phyloP scores from a whole-genome alignment of 2,113 vertebrate genomes.

The Parus major region DNA sequence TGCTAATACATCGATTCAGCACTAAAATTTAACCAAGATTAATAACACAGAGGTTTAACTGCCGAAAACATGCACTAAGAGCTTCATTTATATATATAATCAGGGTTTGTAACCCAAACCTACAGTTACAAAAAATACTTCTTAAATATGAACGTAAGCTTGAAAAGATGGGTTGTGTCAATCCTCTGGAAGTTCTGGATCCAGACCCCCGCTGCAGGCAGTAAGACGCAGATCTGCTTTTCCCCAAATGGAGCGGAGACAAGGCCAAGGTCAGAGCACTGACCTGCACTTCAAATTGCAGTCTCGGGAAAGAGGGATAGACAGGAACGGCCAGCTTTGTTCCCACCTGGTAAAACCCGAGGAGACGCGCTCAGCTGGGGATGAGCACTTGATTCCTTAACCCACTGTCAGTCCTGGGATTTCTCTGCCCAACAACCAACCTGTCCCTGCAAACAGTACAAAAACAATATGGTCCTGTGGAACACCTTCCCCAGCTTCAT shows the following conservation, averaged over 20 bases:
- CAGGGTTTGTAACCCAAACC: background rate
- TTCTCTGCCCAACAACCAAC: background rate
- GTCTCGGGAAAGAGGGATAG: rapidly evolving
- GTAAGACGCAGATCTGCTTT: background rate
- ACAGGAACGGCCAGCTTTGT: rapidly evolving
- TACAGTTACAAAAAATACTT: background rate
- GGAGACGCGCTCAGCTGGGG: rapidly evolving
- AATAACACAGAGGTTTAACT: background rate
- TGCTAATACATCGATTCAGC: background rate
- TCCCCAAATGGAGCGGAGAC: background rate
- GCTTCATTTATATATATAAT: background rate
- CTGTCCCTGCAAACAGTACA: background rate
- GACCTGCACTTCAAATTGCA: background rate
- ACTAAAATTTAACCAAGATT: background rate
- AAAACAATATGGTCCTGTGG: rapidly evolving
- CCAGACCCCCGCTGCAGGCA: background rate
- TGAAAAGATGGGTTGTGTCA: background rate
- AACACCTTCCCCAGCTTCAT: background rate
- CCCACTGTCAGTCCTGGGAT: background rate
- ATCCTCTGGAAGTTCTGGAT: background rate
- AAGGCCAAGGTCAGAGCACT: background rate
- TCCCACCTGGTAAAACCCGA: background rate
- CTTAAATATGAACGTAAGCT: background rate
- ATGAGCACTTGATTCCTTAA: rapidly evolving
- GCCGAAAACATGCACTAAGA: background rate